phyloP scores from a whole-genome alignment of 2,113 vertebrate genomes.

The Xenopus laevis region DNA sequence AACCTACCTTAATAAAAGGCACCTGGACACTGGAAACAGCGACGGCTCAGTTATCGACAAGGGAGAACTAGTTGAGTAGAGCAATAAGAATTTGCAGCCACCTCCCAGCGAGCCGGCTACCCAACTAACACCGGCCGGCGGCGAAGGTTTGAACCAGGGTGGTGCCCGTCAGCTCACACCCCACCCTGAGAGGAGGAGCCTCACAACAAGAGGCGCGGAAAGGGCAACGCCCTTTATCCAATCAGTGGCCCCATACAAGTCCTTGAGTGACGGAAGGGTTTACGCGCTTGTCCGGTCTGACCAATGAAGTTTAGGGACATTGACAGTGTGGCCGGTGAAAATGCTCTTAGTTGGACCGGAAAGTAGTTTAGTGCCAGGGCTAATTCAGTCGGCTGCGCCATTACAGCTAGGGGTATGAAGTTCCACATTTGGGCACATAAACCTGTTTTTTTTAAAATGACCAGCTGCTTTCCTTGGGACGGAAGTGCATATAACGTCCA shows the following conservation, averaged over 20 bases:
- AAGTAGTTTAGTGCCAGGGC: too few relatives aligned
- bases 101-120: neutral
- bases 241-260: neutral
- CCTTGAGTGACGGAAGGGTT: neutral
- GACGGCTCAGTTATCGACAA: neutral
- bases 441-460: too few relatives aligned
- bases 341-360: too few relatives aligned
- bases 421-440: too few relatives aligned
- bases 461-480: too few relatives aligned
- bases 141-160: constrained; percentile 4
- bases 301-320: neutral
- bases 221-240: neutral
- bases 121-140: constrained; percentile 7
- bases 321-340: neutral
- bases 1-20: neutral
- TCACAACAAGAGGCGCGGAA: neutral
- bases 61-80: neutral
- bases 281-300: neutral
- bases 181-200: neutral
- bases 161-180: neutral
- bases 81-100: neutral
- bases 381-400: too few relatives aligned
- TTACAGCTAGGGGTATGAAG: too few relatives aligned
- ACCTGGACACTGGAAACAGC: neutral
- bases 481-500: too few relatives aligned